Percentiles rank a stretch among this genome's conserved stretches.
Evolutionary conservation across 2,797 vertebrate genomes (phyloP).

Genomic region (Ambastaia sidthimunki): DNA sequence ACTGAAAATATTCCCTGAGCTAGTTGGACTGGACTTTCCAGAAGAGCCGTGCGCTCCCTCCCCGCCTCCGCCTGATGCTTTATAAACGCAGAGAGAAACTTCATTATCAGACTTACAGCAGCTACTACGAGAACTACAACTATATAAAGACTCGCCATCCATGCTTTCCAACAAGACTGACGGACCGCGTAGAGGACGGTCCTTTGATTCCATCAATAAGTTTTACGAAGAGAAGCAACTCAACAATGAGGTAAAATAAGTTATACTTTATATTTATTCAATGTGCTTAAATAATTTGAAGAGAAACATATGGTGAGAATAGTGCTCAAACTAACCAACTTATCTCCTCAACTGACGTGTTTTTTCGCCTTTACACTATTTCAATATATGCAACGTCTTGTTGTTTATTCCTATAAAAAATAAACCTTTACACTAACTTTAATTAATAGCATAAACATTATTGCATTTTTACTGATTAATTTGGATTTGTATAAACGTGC

Average conservation of each 20-base stretch:
- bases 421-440: no score
- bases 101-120: slow-evolving; percentile 29
- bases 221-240: slow-evolving; percentile 68
- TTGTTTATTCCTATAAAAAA: no score
- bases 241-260: slow-evolving; percentile 60
- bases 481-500: no score
- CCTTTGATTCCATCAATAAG: slow-evolving; percentile 72
- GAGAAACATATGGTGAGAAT: neutral
- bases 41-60: slow-evolving; percentile 10
- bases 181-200: slow-evolving; percentile 67
- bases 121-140: neutral
- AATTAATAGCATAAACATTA: no score
- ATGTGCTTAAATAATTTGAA: neutral
- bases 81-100: slow-evolving; percentile 43
- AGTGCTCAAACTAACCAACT: neutral
- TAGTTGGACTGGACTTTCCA: slow-evolving; percentile 3
- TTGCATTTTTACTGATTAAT: no score
- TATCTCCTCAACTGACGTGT: no score
- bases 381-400: no score
- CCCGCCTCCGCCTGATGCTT: slow-evolving; percentile 1
- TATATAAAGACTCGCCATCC: slow-evolving; percentile 35
- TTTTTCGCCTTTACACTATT: no score
- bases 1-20: neutral
- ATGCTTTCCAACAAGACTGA: slow-evolving; percentile 68
- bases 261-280: neutral